Evolutionary conservation across 2,888 invertebrate species (phyloP), one percentile per base, ranked within the genome.

Genomic region (Metalampra italica): DNA sequence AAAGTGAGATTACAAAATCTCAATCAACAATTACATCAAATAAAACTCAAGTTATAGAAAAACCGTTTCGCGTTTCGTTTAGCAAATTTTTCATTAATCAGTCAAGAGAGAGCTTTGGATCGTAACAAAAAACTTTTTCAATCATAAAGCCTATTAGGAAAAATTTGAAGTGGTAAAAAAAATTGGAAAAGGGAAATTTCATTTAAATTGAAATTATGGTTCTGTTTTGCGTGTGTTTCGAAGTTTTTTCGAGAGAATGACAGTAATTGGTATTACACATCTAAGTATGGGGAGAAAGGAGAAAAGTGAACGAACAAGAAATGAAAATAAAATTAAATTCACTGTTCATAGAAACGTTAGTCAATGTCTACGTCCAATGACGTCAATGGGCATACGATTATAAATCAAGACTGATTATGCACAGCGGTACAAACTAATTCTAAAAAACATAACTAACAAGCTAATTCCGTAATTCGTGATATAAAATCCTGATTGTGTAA

Each of bases 71-170:
- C 49, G 47, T 49, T 47, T 40, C 42, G 43, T 46, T 49, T 22
- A 46, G 42, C 47, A 47, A 43, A 45, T 51, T 52, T 44, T 51
- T 49, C 46, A 48, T 51, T 52, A 54, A 54, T 54, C 43, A 53
- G 41, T 36, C 43, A 30, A 29, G 22, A 30, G 41, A 42, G 42
- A 39, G 39, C 39, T 15, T 39, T 39, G 14, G 39, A n/a, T 37
- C 7, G 37, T 13, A 47, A 52, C 45, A 49, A 43, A 45, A 52
- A 53, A 53, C 45, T 53, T 53, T 53, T 53, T 53, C 50, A 50
- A 53, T 53, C 50, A 53, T 50, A 50, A 50, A 40, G 39, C 43
- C 47, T 46, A 50, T 47, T 53, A 43, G 38, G 12, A 4, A 45
- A 46, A 49, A 47, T 47, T 50, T 50, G 38, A 11, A 32, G 15